Evolutionary conservation across 2,113 vertebrate genomes (phyloP).

Genomic region (Salvelinus alpinus): DNA sequence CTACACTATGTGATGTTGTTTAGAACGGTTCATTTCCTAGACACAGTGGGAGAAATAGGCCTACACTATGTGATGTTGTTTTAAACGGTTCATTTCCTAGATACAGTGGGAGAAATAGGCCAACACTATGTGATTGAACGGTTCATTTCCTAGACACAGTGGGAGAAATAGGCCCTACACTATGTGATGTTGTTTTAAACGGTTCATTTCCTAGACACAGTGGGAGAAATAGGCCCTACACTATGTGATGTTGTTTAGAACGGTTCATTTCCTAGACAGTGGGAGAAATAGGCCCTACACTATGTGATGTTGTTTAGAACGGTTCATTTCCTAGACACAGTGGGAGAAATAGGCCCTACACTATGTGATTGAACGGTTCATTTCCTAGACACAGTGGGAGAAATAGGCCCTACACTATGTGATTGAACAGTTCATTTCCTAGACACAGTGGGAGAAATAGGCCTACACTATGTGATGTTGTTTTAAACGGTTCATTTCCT

Average conservation of each 20-base stretch:
- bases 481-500: too few species aligned
- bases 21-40: too few species aligned
- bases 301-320: not conserved
- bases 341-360: constrained; percentile 17
- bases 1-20: not conserved
- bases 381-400: constrained; percentile 1
- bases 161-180: constrained; percentile 17
- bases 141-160: too few species aligned
- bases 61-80: not conserved
- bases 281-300: constrained; percentile 17
- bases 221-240: constrained; percentile 17
- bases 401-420: constrained; percentile 6
- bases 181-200: not conserved
- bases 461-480: not conserved
- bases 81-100: too few species aligned
- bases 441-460: constrained; percentile 10
- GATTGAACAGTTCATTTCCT: too few species aligned
- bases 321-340: too few species aligned
- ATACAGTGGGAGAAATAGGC: constrained; percentile 7
- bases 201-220: too few species aligned
- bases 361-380: not conserved
- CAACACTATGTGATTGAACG: not conserved
- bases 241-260: not conserved
- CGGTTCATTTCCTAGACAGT: too few species aligned
- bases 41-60: constrained; percentile 8